Evolutionary conservation across 1,140 invertebrate species (phyloP).

Genomic region (Aphaenogaster floridana): DNA sequence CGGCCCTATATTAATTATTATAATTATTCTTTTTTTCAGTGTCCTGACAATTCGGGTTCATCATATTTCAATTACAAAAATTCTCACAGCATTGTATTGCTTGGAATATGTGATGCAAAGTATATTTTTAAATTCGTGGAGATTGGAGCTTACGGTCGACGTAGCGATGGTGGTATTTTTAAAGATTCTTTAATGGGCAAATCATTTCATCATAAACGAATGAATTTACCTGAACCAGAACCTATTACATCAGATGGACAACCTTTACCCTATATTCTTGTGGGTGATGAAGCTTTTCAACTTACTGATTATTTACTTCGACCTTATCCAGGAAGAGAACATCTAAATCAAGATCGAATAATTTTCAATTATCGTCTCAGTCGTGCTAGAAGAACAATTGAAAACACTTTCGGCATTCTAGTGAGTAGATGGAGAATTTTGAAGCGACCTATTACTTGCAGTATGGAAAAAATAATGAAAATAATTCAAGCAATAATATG

Average conservation of each 20-base stretch:
- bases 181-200: neutral
- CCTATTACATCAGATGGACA: neutral
- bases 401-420: neutral
- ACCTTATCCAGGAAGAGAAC: neutral
- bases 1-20: too few species aligned
- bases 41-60: neutral
- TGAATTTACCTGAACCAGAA: neutral
- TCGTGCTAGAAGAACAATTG: neutral
- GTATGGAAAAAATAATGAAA: neutral
- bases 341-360: neutral
- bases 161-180: neutral
- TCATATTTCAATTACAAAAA: neutral
- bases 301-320: neutral
- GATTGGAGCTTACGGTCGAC: neutral
- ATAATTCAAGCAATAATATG: slow-evolving; percentile 13
- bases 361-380: slow-evolving; percentile 5
- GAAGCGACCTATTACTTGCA: neutral
- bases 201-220: neutral
- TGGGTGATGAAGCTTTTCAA: neutral
- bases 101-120: neutral
- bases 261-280: neutral
- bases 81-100: neutral
- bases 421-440: neutral
- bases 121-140: neutral
- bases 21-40: neutral